Base-by-base conservation (phyloP, 2,113 vertebrate species). In the Ranitomeya variabilis region DNA sequence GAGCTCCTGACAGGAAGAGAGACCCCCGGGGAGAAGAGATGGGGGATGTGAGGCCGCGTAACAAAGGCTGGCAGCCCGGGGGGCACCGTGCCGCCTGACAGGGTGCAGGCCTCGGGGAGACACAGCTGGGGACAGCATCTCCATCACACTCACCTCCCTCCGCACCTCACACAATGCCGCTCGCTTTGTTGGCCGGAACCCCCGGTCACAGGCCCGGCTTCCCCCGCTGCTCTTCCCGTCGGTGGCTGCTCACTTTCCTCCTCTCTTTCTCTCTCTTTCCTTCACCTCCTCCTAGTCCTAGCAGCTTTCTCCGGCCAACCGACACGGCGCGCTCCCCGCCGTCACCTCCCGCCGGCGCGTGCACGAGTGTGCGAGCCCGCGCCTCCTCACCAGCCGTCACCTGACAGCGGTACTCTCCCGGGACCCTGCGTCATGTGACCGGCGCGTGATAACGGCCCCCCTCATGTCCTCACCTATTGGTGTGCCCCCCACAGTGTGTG, bases 1-100 rank as follows among this genome's bases (percentile, higher is more conserved):
- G 21, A 79, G 73, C 76, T 31, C 86, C 79, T 57, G 59, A 87
- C 66, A 82, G 78, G 86, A 87, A 82, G 79, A 82, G 79, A 81
- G 21, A 71, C 78, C 78, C 62, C 86, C 51, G 54, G 78, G 52
- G 78, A 80, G 86, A 21, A 19, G 76, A 26, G 77, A 59, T 73
- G 83, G 83, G 83, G 54, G 69, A 59, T 76, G 55, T 26, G 60
- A 57, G 62, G 67, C 9, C 55, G n/a, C 9, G 31, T 73, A 82
- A 80, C 79, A 88, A 82, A 83, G 86, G 78, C 31, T 45, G 14
- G 52, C 60, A 18, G n/a, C 19, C 57, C 51, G n/a, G 15, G 83
- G 69, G 83, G 45, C 15, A 12, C n/a, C 26, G 37, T 11, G 54
- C 80, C 7, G 23, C 15, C 18, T 19, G 37, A 78, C 74, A 45